A percentile compares a stretch with the other conserved stretches of the same genome.
Conservation (phyloP, 1,140 invertebrate genomes). For the Chelonus insularis region DNA sequence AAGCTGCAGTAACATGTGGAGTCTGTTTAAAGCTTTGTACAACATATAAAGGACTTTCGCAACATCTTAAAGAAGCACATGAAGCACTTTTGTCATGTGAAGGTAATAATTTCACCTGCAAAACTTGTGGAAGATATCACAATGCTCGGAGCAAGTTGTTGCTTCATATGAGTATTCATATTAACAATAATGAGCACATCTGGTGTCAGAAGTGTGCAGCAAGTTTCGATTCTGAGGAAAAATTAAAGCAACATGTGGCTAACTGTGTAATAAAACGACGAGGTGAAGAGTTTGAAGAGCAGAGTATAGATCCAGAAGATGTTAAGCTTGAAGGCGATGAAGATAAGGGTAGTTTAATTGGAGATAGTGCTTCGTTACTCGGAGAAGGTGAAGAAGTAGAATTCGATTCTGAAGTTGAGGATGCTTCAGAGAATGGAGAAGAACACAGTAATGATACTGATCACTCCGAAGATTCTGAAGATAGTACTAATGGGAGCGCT, state of each 20-base stretch:
- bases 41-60: conserved; percentile 59
- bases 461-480: conserved; percentile 45
- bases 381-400: conserved; percentile 39
- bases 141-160: conserved; percentile 65
- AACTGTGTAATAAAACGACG: conserved; percentile 41
- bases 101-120: conserved; percentile 66
- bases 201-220: conserved; percentile 49
- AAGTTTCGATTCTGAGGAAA: conserved; percentile 49
- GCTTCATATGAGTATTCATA: conserved; percentile 65
- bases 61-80: conserved; percentile 62
- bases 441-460: conserved; percentile 37
- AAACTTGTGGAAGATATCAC: conserved; percentile 66
- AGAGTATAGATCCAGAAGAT: conserved; percentile 31
- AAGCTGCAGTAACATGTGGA: conserved; percentile 65
- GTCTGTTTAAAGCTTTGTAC: conserved; percentile 65
- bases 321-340: conserved; percentile 36
- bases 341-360: conserved; percentile 43
- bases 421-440: conserved; percentile 28
- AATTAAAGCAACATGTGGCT: conserved; percentile 45
- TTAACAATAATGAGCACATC: conserved; percentile 54
- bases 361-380: conserved; percentile 38
- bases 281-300: conserved; percentile 31
- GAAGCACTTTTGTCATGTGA: conserved; percentile 60
- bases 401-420: conserved; percentile 44
- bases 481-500: conserved; percentile 29